Conservation (phyloP, 2,888 invertebrate species). For the Erynnis tages region DNA sequence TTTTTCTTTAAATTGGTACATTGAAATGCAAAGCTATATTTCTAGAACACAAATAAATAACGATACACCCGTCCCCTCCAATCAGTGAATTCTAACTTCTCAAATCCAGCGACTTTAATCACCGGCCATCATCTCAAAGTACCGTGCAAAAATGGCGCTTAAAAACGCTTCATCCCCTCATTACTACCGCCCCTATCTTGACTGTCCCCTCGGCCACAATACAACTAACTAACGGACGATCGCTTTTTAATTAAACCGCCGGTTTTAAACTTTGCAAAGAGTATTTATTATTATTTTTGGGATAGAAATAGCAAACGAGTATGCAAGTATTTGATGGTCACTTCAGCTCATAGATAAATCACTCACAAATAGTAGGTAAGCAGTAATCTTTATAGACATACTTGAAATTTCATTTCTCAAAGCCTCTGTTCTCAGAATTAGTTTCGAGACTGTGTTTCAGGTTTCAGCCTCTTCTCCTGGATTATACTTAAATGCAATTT, state of each 20-base stretch:
- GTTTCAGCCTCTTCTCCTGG: no score
- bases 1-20: not conserved
- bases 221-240: conserved; percentile 61
- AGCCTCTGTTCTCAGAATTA: no score
- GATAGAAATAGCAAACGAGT: no score
- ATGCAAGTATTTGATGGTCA: no score
- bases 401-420: no score
- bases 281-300: not conserved
- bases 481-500: no score
- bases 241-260: conserved; percentile 37
- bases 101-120: not conserved
- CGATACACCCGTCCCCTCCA: not conserved
- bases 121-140: conserved; percentile 1
- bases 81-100: not conserved
- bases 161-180: conserved; percentile 43
- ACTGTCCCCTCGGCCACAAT: conserved; percentile 40
- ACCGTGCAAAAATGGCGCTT: conserved; percentile 50
- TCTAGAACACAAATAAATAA: no score
- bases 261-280: not conserved
- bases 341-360: no score
- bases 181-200: conserved; percentile 46
- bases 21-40: no score
- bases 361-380: no score
- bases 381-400: no score
- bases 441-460: no score